phyloP scores from a whole-genome alignment of 2,113 vertebrate species.

The Macquaria ambigua region DNA sequence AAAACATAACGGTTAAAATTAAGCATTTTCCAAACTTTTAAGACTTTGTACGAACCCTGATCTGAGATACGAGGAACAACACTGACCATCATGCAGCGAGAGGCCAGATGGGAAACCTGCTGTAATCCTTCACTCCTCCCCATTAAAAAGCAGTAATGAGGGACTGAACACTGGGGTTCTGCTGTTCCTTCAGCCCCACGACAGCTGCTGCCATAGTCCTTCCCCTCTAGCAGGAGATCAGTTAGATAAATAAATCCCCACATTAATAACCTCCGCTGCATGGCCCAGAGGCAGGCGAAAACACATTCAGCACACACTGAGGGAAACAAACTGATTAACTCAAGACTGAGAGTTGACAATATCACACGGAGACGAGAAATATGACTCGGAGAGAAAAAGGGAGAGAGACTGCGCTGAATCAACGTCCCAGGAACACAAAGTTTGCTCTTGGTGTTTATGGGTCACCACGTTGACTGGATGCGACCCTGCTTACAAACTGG shows the following conservation, averaged over 20 bases:
- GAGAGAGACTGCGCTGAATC: background rate
- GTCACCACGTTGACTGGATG: background rate
- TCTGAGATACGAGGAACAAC: constrained; percentile 33
- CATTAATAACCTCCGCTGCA: constrained; percentile 68
- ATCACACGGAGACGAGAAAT: constrained; percentile 20
- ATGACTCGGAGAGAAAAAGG: background rate
- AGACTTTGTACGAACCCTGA: no score
- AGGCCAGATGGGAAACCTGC: constrained; percentile 63
- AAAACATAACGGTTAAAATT: no score
- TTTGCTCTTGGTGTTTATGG: background rate
- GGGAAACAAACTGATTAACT: constrained; percentile 43
- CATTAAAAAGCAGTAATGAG: constrained; percentile 81
- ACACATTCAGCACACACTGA: constrained; percentile 19
- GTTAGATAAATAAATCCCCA: constrained; percentile 72
- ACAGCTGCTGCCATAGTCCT: constrained; percentile 71
- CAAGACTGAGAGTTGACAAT: constrained; percentile 23
- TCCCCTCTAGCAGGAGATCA: constrained; percentile 58
- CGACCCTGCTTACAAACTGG: background rate
- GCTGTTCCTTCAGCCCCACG: constrained; percentile 50
- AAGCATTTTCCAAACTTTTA: no score
- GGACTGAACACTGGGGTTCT: constrained; percentile 55
- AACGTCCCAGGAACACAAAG: background rate
- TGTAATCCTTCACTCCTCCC: constrained; percentile 74
- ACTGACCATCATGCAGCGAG: constrained; percentile 27
- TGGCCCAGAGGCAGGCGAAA: constrained; percentile 27